A percentile compares a stretch with the other conserved stretches of the same genome.
phyloP scores from a whole-genome alignment of 2,888 invertebrate genomes.

The Polymixis flavicincta region DNA sequence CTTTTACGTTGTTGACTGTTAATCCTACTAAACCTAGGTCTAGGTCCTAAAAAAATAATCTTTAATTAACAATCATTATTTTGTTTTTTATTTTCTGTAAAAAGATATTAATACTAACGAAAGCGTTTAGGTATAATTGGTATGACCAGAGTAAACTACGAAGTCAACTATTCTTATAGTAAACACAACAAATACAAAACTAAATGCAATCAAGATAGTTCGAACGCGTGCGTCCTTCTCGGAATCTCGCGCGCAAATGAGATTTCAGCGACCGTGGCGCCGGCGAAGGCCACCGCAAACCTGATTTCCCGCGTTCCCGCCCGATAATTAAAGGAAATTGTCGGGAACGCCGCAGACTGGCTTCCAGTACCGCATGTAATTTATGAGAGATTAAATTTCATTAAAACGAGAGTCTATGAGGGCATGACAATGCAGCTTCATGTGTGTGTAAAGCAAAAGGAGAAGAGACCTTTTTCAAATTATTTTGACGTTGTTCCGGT shows the following conservation, averaged over 20 bases:
- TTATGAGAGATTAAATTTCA: slow-evolving; percentile 57
- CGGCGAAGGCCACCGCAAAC: slow-evolving; percentile 61
- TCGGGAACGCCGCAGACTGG: slow-evolving; percentile 43
- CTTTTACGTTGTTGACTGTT: neutral
- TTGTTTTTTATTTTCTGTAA: neutral
- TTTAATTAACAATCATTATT: neutral
- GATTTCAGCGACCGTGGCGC: slow-evolving; percentile 64
- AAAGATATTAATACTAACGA: neutral
- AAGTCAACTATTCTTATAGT: neutral
- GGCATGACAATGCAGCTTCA: slow-evolving; percentile 5
- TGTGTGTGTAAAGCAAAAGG: neutral
- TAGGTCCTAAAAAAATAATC: neutral
- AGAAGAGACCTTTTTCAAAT: neutral
- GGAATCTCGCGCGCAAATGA: slow-evolving; percentile 63
- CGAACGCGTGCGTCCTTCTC: slow-evolving; percentile 23
- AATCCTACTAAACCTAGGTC: neutral
- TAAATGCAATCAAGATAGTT: slow-evolving; percentile 40
- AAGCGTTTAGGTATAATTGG: neutral
- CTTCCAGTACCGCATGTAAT: slow-evolving; percentile 52
- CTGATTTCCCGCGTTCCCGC: slow-evolving; percentile 63
- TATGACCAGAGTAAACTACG: neutral
- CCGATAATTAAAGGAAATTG: slow-evolving; percentile 68
- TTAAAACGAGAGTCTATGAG: slow-evolving; percentile 46
- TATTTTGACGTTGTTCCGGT: neutral
- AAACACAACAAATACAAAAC: neutral